Evolutionary conservation across 2,888 invertebrate species (phyloP), one percentile per base, ranked within the genome.

Genomic region (Drosophila testacea): DNA sequence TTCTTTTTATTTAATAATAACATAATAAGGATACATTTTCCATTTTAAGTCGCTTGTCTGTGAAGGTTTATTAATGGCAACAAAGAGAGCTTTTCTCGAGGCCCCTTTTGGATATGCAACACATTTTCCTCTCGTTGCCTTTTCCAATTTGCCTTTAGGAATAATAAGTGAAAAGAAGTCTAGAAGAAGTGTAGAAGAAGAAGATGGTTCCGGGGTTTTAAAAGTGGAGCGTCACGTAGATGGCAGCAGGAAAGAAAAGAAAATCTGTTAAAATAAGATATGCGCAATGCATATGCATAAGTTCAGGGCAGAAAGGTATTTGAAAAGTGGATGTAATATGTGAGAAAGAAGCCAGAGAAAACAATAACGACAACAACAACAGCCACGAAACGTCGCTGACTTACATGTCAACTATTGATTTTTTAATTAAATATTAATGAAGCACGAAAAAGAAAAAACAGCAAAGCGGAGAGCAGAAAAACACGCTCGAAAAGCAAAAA

Each of bases 361-460:
- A 52, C 16, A 52, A 68, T 41, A 64, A 65, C 64, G 69, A 60
- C 36, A 56, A 61, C 57, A 67, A 36, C 39, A 22, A 39, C 52
- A 65, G 69, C 69, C 61, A 71, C 69, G 69, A 77, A 81, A 73
- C 69, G 73, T 54, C 73, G 77, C 67, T 83, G 80, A 79, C 81
- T 85, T 81, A 82, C 80, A 87, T 85, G 87, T 87, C 87, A 90
- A 85, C 75, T 90, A 90, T 90, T 81, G 90, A 91, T 91, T 90
- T 91, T 90, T 88, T 82, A 90, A 91, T 90, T 90, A 87, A 89
- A 90, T 90, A 90, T 91, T 90, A 87, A 87, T 90, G 89, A 87
- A 84, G 85, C 85, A 88, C 85, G 72, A 79, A 65, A 48, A 63
- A 39, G 46, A 62, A 69, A 63, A n/a, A 48, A 44, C 57, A 48